Percentiles rank a stretch among this genome's conserved stretches.
Conservation (phyloP, 2,113 vertebrate species). For the Cettia cetti region DNA sequence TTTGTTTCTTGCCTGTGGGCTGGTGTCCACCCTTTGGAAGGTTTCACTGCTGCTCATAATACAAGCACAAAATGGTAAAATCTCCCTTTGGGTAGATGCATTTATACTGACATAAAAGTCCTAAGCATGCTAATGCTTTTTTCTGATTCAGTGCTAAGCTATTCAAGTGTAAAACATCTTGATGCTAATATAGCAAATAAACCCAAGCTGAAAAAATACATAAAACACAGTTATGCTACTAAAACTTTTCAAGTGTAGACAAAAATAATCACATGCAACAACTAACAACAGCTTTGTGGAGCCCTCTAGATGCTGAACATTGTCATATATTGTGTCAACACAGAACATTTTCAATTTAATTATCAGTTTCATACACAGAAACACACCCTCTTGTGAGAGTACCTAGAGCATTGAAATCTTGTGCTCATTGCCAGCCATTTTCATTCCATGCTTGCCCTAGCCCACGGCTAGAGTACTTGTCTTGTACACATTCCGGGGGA, state of each 20-base stretch:
- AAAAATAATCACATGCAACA: background rate
- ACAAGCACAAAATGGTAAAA: background rate
- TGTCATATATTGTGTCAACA: background rate
- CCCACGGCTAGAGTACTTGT: background rate
- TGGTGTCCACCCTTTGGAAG: background rate
- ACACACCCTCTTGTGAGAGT: background rate
- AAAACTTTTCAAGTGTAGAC: background rate
- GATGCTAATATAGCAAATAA: background rate
- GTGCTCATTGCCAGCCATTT: background rate
- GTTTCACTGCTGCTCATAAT: background rate
- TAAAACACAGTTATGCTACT: background rate
- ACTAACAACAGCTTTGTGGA: background rate
- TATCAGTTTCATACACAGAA: background rate
- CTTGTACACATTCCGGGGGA: background rate
- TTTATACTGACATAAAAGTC: background rate
- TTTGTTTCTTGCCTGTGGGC: background rate
- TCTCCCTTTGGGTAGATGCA: background rate
- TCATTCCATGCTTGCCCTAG: background rate
- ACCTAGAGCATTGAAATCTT: background rate
- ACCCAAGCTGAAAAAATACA: background rate
- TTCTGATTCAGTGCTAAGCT: background rate
- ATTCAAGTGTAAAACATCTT: background rate
- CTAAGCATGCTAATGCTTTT: background rate
- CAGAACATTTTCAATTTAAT: slow-evolving; percentile 11
- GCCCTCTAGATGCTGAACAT: background rate